Evolutionary conservation across 2,797 vertebrate species (phyloP).

Genomic region (Nannoperca australis): DNA sequence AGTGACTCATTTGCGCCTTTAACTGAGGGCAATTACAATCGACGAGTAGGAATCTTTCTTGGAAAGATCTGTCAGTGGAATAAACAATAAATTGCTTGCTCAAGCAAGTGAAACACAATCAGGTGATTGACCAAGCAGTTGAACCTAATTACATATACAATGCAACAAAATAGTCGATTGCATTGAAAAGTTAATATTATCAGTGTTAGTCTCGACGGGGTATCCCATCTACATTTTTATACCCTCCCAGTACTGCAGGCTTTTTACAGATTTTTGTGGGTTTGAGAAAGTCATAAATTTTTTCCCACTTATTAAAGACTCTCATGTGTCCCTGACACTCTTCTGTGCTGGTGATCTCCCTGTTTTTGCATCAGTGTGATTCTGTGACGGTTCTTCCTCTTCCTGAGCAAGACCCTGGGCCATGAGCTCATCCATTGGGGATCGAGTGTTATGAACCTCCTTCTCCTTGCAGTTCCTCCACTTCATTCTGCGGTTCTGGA

Average conservation of each 20-base stretch:
- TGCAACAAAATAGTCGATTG: conserved; percentile 26
- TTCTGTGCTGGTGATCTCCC: conserved; percentile 55
- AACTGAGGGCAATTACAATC: conserved; percentile 45
- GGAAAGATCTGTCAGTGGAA: conserved; percentile 51
- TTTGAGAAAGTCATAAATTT: conserved; percentile 42
- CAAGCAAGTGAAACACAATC: conserved; percentile 33
- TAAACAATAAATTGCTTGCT: conserved; percentile 48
- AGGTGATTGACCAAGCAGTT: conserved; percentile 47
- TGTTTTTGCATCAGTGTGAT: conserved; percentile 37
- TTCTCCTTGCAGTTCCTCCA: conserved; percentile 99
- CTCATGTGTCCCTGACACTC: conserved; percentile 55
- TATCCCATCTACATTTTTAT: conserved; percentile 20
- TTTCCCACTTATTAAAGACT: conserved; percentile 4
- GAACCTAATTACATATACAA: conserved; percentile 43
- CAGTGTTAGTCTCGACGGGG: conserved; percentile 50
- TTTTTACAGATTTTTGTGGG: conserved; percentile 18
- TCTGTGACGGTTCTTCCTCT: conserved; percentile 54
- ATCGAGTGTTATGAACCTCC: conserved; percentile 89
- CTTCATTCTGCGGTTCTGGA: conserved; percentile 98
- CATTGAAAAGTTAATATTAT: conserved; percentile 28
- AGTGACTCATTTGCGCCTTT: conserved; percentile 33
- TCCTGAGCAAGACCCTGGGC: conserved; percentile 70
- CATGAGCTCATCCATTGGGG: conserved; percentile 88
- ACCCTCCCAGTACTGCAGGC: conserved; percentile 1
- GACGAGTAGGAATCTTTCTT: conserved; percentile 41